Conservation (phyloP, 2,113 vertebrate species). For the Suricata suricatta region DNA sequence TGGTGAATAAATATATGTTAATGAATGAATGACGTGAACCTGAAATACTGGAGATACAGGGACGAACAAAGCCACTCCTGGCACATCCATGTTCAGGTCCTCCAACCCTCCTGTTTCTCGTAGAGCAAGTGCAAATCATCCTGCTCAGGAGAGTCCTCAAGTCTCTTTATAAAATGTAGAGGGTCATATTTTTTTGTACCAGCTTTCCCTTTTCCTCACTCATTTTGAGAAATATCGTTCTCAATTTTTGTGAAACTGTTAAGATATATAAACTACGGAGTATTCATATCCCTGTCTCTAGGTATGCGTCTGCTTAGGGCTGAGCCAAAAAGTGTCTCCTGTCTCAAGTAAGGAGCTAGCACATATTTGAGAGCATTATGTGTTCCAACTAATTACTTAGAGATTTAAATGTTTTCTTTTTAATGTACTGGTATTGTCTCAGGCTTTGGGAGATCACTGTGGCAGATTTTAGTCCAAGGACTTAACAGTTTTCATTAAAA, state of each 20-base stretch:
- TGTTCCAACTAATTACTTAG: slow-evolving; percentile 11
- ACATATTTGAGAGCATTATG: not conserved
- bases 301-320: not conserved
- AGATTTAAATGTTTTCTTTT: slow-evolving; percentile 26
- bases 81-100: not conserved
- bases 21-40: not conserved
- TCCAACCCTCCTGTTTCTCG: not conserved
- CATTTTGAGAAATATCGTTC: slow-evolving; percentile 3
- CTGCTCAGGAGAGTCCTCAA: not conserved
- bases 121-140: not conserved
- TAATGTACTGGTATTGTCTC: not conserved
- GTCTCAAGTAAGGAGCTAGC: not conserved
- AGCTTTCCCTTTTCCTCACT: not conserved
- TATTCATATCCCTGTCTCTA: not conserved
- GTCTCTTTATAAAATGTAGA: slow-evolving; percentile 32
- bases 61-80: not conserved
- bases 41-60: not conserved
- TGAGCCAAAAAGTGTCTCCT: slow-evolving; percentile 13
- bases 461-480: slow-evolving; percentile 31
- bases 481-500: slow-evolving; percentile 15
- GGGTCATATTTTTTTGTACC: not conserved
- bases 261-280: not conserved
- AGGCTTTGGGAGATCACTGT: not conserved
- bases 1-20: not conserved
- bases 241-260: slow-evolving; percentile 4